These are phyloP conservation scores for Leptarthrus brevirostris DNA, from an alignment of 2,888 invertebrate species.

Conservation along the genomic window DNA sequence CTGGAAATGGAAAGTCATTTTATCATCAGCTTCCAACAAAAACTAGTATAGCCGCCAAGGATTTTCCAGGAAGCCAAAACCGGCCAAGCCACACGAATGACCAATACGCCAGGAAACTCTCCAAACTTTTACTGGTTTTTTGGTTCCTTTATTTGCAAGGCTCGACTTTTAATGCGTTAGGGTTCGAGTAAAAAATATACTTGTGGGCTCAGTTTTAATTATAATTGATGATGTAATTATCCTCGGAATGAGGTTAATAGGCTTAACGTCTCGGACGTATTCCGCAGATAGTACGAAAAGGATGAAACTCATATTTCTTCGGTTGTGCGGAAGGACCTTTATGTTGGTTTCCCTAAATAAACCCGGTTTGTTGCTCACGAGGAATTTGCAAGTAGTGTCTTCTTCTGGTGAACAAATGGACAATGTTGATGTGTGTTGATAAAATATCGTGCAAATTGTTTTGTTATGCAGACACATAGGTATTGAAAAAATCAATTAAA, in stretches of 20 bases:
- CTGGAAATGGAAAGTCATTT: neutral
- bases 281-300: conserved; percentile 34
- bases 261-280: conserved; percentile 46
- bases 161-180: neutral
- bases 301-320: conserved; percentile 43
- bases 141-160: neutral
- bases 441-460: too few species aligned
- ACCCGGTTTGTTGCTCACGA: neutral
- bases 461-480: too few species aligned
- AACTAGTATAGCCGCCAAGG: neutral
- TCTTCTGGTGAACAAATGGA: too few species aligned
- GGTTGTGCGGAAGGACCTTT: neutral
- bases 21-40: neutral
- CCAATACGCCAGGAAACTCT: conserved; percentile 24
- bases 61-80: neutral
- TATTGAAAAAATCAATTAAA: too few species aligned
- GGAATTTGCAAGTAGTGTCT: conserved; percentile 5
- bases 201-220: conserved; percentile 43
- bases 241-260: conserved; percentile 49
- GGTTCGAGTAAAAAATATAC: conserved; percentile 16
- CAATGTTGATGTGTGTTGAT: too few species aligned
- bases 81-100: neutral
- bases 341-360: neutral
- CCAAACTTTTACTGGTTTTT: conserved; percentile 40
- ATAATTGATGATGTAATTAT: conserved; percentile 51